phyloP scores from a whole-genome alignment of 1,140 invertebrate genomes.

The Batillaria attramentaria region DNA sequence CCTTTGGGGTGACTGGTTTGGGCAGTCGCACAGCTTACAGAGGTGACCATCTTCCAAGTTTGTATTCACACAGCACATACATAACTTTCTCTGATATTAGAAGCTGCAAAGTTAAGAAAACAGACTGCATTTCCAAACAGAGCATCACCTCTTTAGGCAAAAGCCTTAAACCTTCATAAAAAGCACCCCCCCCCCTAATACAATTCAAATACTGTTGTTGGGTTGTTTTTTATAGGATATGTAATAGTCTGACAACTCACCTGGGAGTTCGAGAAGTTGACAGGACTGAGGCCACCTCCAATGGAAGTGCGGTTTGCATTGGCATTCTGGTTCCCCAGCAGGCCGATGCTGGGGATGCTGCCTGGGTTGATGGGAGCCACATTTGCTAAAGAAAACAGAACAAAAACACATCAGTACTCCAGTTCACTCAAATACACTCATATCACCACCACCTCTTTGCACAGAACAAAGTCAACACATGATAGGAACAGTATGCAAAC shows the following conservation, averaged over 20 bases:
- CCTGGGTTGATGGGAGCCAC: constrained; percentile 69
- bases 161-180: too few species aligned
- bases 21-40: too few species aligned
- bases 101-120: too few species aligned
- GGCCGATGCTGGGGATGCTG: constrained; percentile 68
- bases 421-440: not conserved
- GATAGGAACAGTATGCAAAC: not conserved
- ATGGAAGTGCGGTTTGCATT: constrained; percentile 77
- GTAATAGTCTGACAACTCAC: constrained; percentile 25
- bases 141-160: too few species aligned
- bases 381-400: constrained; percentile 51
- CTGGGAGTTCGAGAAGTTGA: constrained; percentile 62
- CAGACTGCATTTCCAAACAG: not conserved
- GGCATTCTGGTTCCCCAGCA: constrained; percentile 58
- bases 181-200: too few species aligned
- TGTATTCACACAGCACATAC: too few species aligned
- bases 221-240: too few species aligned
- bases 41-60: too few species aligned
- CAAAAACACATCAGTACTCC: not conserved
- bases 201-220: too few species aligned
- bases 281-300: constrained; percentile 80
- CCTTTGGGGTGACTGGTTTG: too few species aligned
- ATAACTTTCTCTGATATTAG: too few species aligned
- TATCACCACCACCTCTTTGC: too few species aligned
- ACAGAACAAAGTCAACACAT: not conserved